Conservation (phyloP, 1,140 invertebrate genomes). For the Paraescarpia echinospica region DNA sequence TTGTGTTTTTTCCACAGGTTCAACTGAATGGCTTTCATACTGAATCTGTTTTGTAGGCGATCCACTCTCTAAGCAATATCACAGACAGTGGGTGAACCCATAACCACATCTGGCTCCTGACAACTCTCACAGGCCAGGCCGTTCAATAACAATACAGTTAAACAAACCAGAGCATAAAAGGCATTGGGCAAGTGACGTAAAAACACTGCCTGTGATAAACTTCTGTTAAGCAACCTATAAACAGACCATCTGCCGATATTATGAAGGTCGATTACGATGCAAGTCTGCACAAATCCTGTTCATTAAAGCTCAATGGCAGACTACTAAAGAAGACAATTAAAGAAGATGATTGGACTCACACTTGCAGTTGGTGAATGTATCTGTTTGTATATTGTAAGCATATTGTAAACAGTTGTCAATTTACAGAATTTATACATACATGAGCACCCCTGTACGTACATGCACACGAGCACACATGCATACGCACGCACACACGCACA, state of each 20-base stretch:
- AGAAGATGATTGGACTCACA: no score
- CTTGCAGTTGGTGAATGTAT: no score
- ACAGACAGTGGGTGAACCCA: neutral
- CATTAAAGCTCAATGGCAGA: no score
- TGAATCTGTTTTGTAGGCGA: neutral
- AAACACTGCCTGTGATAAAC: neutral
- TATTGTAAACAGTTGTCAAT: neutral
- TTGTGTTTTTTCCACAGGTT: neutral
- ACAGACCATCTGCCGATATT: neutral
- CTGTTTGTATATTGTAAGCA: no score
- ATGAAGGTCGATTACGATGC: neutral
- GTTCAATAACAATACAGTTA: neutral
- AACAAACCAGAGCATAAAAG: neutral
- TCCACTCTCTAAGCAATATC: neutral
- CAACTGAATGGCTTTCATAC: no score
- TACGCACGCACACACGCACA: neutral
- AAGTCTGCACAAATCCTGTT: neutral
- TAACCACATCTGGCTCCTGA: neutral
- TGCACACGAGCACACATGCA: neutral
- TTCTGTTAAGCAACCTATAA: neutral
- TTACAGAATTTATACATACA: neutral
- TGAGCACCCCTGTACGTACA: neutral
- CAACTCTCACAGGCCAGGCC: neutral
- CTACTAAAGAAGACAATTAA: no score
- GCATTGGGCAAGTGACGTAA: neutral